A percentile compares a stretch with the other conserved stretches of the same genome.
Evolutionary conservation across 2,888 invertebrate species (phyloP).

Genomic region (Melanchra persicariae): DNA sequence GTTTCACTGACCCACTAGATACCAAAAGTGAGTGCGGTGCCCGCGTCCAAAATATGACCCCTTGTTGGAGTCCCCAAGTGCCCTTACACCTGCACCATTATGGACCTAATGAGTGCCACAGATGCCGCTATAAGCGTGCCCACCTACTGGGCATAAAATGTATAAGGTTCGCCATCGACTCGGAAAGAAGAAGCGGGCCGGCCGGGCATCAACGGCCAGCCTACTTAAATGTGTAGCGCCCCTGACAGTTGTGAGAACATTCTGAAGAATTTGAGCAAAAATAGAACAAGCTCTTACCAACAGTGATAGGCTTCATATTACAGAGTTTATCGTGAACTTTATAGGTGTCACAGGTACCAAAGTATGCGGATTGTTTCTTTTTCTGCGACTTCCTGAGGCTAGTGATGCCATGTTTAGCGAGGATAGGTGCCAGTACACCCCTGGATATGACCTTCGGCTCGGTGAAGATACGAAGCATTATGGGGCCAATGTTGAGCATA

Average conservation of each 20-base stretch:
- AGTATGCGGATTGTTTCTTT: slow-evolving; percentile 42
- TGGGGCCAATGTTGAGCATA: slow-evolving; percentile 63
- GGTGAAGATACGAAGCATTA: slow-evolving; percentile 68
- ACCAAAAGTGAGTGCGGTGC: no score
- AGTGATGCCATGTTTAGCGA: slow-evolving; percentile 65
- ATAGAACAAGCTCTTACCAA: slow-evolving; percentile 64
- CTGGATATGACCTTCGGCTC: slow-evolving; percentile 57
- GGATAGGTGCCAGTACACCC: slow-evolving; percentile 55
- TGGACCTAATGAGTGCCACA: no score
- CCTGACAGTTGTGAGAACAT: background rate
- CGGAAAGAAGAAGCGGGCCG: no score
- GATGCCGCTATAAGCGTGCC: no score
- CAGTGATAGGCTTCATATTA: slow-evolving; percentile 11
- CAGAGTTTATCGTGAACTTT: slow-evolving; percentile 70
- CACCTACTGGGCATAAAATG: no score
- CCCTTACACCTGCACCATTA: no score
- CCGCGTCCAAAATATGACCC: no score
- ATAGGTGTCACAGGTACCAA: slow-evolving; percentile 62
- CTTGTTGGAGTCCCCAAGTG: no score
- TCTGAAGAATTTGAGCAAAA: background rate
- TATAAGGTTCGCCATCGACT: no score
- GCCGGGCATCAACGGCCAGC: no score
- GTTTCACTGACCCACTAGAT: no score
- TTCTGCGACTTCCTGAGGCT: slow-evolving; percentile 67
- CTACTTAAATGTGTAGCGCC: no score